A percentile compares a stretch with the other conserved stretches of the same genome.
Conservation (phyloP, 2,113 vertebrate species). For the Aix galericulata region DNA sequence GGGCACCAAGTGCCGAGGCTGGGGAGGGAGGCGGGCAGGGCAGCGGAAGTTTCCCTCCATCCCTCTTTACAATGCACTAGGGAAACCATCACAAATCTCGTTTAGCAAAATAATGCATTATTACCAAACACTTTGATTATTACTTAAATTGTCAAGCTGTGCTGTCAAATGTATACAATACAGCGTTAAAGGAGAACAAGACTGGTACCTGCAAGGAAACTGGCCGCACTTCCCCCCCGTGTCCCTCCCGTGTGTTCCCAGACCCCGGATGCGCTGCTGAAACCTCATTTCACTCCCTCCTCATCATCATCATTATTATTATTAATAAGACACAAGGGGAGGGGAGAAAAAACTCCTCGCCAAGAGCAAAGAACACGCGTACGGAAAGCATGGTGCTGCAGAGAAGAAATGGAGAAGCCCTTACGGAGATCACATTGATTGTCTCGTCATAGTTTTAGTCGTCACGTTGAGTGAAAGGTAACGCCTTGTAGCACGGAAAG, state of each 20-base stretch:
- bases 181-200: slow-evolving; percentile 83
- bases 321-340: neutral
- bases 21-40: neutral
- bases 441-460: slow-evolving; percentile 34
- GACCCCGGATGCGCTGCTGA: slow-evolving; percentile 17
- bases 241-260: slow-evolving; percentile 9
- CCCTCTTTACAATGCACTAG: slow-evolving; percentile 73
- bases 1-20: neutral
- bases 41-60: slow-evolving; percentile 75
- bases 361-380: neutral
- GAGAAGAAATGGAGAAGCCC: slow-evolving; percentile 70
- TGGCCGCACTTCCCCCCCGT: neutral
- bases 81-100: slow-evolving; percentile 78
- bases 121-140: slow-evolving; percentile 65
- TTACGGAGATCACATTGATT: slow-evolving; percentile 80
- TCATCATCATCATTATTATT: neutral
- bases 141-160: slow-evolving; percentile 73
- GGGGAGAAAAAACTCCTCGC: neutral
- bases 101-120: slow-evolving; percentile 75
- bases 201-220: slow-evolving; percentile 48
- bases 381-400: neutral
- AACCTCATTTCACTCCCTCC: neutral
- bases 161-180: slow-evolving; percentile 57
- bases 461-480: neutral
- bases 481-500: neutral